These are phyloP conservation scores for pig (Sus scrofa) DNA, from an alignment of 2,113 vertebrate genomes.

Conservation along the genomic window T2T-Sscrofa CM000826.6:151851001-151851500, in stretches of 20 bases:
- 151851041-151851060: neutral
- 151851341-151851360: neutral
- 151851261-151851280: neutral
- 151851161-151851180: neutral
- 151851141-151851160: too few relatives aligned
- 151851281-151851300: rapidly evolving
- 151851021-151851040: neutral
- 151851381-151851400: neutral
- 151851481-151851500: neutral
- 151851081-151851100: neutral
- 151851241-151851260: rapidly evolving
- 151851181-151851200: neutral
- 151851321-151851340: too few relatives aligned
- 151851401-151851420: neutral
- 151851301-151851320: too few relatives aligned
- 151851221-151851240: neutral
- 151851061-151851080: neutral
- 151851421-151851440: neutral
- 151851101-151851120: rapidly evolving
- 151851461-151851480: neutral
- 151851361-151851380: too few relatives aligned
- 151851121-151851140: neutral
- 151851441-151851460: neutral
- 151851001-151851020: rapidly evolving
- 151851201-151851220: neutral